Percentiles rank a stretch among this genome's conserved stretches.
Evolutionary conservation across 1,140 invertebrate genomes (phyloP).

Genomic region (Zaprionus nigranus): DNA sequence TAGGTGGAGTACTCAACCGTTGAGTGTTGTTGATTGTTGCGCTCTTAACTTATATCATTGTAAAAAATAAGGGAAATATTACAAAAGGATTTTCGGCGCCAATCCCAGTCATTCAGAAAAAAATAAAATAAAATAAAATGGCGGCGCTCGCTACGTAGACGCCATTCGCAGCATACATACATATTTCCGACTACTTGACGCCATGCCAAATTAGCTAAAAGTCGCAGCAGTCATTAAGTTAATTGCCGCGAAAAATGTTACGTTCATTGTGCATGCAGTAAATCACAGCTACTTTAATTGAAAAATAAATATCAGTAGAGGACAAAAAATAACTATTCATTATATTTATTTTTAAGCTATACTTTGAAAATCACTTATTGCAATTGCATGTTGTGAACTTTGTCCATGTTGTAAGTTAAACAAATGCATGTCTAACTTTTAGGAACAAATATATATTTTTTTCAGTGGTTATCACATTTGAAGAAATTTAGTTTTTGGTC

Average conservation of each 20-base stretch:
- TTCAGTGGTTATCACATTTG: no score
- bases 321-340: neutral
- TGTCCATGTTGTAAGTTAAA: no score
- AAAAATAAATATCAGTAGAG: conserved; percentile 48
- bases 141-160: conserved; percentile 43
- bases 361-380: neutral
- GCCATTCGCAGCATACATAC: conserved; percentile 36
- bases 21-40: neutral
- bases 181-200: conserved; percentile 48
- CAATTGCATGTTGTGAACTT: neutral
- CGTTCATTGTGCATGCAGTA: conserved; percentile 23
- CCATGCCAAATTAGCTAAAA: conserved; percentile 77
- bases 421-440: no score
- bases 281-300: conserved; percentile 55
- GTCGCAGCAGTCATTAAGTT: conserved; percentile 73
- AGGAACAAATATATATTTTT: no score
- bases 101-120: conserved; percentile 58
- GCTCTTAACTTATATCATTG: conserved; percentile 6
- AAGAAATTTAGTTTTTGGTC: no score
- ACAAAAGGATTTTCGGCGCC: conserved; percentile 60
- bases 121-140: conserved; percentile 74
- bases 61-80: conserved; percentile 27
- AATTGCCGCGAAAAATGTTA: conserved; percentile 60
- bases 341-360: neutral
- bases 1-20: neutral